These are phyloP conservation scores for Thymelicus acteon DNA, from an alignment of 2,888 invertebrate genomes.

Conservation along the genomic window DNA sequence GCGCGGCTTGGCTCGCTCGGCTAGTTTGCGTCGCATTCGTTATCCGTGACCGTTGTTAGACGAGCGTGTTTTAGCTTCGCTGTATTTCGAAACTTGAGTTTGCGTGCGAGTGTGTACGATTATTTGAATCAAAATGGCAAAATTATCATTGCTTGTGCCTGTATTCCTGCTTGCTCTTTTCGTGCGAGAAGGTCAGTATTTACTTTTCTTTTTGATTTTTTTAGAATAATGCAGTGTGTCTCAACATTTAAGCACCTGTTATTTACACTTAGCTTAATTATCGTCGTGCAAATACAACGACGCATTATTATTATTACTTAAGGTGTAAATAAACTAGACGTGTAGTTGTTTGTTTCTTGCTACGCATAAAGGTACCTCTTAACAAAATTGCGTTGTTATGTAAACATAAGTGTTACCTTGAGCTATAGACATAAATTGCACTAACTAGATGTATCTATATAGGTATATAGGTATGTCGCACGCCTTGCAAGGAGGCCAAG, in stretches of 20 bases:
- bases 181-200: constrained; percentile 68
- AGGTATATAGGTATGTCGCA: constrained; percentile 40
- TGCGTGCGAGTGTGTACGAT: constrained; percentile 47
- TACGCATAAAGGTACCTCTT: no score
- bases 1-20: neutral
- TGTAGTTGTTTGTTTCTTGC: no score
- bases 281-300: no score
- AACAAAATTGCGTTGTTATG: neutral
- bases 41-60: constrained; percentile 54
- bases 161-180: constrained; percentile 71
- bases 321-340: no score
- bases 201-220: neutral
- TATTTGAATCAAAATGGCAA: constrained; percentile 63
- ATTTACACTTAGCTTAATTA: no score
- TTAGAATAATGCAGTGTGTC: neutral
- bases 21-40: constrained; percentile 58
- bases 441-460: constrained; percentile 1
- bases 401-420: neutral
- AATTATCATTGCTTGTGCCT: constrained; percentile 67
- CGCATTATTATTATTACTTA: no score
- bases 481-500: constrained; percentile 37
- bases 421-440: constrained; percentile 5
- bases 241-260: neutral
- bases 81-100: constrained; percentile 48
- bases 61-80: constrained; percentile 50